A percentile compares a stretch with the other conserved stretches of the same genome.
These are phyloP conservation scores for Erebia palarica DNA, from an alignment of 2,888 invertebrate genomes.

Conservation along the genomic window DNA sequence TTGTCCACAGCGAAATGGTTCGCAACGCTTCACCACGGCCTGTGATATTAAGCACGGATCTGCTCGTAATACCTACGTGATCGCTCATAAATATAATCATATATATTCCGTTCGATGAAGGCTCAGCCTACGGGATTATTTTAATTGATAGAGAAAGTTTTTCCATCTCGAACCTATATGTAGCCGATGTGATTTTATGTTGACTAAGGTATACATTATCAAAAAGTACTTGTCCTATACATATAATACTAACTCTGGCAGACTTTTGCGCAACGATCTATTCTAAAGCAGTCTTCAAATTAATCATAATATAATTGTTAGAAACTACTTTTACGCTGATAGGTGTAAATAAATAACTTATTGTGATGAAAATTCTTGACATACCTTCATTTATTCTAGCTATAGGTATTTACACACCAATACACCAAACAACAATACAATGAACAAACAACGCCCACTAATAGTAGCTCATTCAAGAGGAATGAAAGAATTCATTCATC, in stretches of 20 bases:
- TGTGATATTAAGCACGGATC: conserved; percentile 41
- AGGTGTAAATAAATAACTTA: background rate
- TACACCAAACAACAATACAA: conserved; percentile 31
- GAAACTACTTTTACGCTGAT: background rate
- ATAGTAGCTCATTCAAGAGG: conserved; percentile 35
- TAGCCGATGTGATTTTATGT: background rate
- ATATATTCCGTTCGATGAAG: conserved; percentile 5
- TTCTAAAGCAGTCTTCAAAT: too few relatives aligned
- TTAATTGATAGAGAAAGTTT: background rate
- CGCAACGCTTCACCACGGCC: conserved; percentile 54
- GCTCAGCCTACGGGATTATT: conserved; percentile 1
- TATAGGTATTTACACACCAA: conserved; percentile 14
- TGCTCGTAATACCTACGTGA: conserved; percentile 19
- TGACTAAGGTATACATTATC: background rate
- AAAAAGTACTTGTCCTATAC: too few relatives aligned
- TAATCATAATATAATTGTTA: too few relatives aligned
- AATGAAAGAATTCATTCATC: conserved; percentile 26
- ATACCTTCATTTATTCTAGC: background rate
- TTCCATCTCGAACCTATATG: background rate
- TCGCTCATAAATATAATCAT: conserved; percentile 15
- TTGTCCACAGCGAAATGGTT: conserved; percentile 52
- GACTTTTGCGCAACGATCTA: too few relatives aligned
- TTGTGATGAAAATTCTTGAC: conserved; percentile 2
- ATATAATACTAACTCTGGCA: too few relatives aligned
- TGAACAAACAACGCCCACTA: conserved; percentile 30